Base-by-base conservation (phyloP, 2,797 vertebrate genomes). In the Spinus olivaceus region DNA sequence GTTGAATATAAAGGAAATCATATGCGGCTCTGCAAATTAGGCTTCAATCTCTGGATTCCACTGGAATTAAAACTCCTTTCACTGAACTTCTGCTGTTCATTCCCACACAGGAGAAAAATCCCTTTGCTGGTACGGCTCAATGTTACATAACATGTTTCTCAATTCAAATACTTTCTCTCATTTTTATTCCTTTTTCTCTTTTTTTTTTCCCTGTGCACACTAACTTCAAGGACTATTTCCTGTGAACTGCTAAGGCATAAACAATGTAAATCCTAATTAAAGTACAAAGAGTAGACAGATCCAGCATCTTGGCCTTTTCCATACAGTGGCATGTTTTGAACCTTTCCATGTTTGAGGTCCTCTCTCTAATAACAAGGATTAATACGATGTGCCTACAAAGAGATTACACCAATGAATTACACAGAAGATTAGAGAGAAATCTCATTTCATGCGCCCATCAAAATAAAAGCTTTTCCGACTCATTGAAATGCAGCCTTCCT, bases 371-470 rank as follows among this genome's bases (percentile, higher is more conserved):
- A 93, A 66, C 73, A 94, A 70, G 81, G 92, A 96, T 97, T 96
- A 96, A 86, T 76, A 51, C 63, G 56, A 95, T 88, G 69, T 90
- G 84, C 91, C 84, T 72, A 86, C 53, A 67, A 72, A 95, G 77
- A 94, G 91, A 96, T 96, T 95, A 94, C 1, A 5, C 93, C 86
- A 95, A 86, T 54, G 73, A 96, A 95, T 96, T 96, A 88, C 91
- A 83, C 1, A 5, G 70, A 72, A 81, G 96, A 97, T 97, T 96
- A 97, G 61, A 49, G 35, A 32, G 22, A 94, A 89, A 94, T 95
- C 92, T 94, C 81, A 79, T 96, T 96, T 85, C 3, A 30, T 37
- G 21, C 12, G 9, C 35, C 47, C 90, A 95, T 95, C 92, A 95
- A 83, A 94, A 94, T 85, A 94, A 95, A 96, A 76, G 59, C 88